Evolutionary conservation across 2,888 invertebrate genomes (phyloP), one percentile per base, ranked within the genome.

Genomic region (Myopa tessellatipennis): DNA sequence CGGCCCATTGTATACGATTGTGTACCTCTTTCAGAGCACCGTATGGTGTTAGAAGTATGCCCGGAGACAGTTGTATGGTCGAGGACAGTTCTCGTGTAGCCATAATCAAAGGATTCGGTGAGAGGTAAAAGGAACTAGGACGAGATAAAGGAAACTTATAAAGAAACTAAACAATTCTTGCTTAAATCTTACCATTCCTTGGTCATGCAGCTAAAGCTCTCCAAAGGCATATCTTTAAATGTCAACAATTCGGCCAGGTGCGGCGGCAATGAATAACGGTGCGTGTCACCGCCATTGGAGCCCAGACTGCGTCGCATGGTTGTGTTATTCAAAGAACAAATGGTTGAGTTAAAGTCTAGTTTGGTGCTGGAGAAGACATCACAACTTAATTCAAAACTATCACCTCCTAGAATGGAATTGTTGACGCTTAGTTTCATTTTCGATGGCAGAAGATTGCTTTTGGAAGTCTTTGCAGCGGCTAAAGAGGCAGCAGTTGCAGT

Each of bases 1-100:
- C 84, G 83, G 87, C 87, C 87, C 88, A 88, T 81, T 85, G 84
- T 83, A 87, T 85, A 77, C 86, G 86, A 82, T 84, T 83, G 73
- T 84, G 84, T 68, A 89, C 87, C 86, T 89, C 88, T 84, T 87
- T 84, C 80, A 88, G 79, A 55, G 86, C 86, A 18, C 88, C 89
- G 70, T 82, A 83, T 65, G 88, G 84, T 79, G 88, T 89, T 70
- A 88, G 83, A 79, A 89, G 81, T 80, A 85, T 81, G 75, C 88
- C 88, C 7, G 89, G 89, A 34, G 84, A 84, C 82, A 88, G 82
- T 81, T 88, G 88, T 45, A 87, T 82, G 79, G 87, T 85, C 72
- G 87, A 86, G 50, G 85, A 83, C 65, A 88, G 83, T 81, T 88
- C 88, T 79, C 84, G 84, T 63, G 84, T 83, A 72, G 88, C 87